Base-by-base conservation (phyloP, 2,888 invertebrate genomes). In the Himalopsyche kuldschensis region DNA sequence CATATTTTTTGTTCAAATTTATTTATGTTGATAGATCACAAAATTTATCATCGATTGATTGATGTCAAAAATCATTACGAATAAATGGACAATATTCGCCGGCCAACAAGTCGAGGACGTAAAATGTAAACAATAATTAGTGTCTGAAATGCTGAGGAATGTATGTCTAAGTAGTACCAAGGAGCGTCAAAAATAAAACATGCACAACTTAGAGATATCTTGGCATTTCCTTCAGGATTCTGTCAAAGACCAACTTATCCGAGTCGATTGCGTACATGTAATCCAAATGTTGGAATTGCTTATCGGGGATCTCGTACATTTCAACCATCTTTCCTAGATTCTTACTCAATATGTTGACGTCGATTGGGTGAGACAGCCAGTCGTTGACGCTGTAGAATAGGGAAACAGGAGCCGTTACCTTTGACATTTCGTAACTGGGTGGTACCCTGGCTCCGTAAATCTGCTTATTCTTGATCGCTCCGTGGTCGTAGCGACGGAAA, bases 351-450 rank as follows among this genome's bases (percentile, higher is more conserved):
- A 15, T 77, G 1, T 20, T 47, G 15, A 84, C 78, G 30, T 84
- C 84, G 15, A 20, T 78, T 24, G 82, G 82, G 17, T 81, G 47
- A n/a, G 82, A 48, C 31, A 84, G 75, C 89, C 88, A 89, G 85
- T 91, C 91, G 30, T 89, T 89, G 2, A 87, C 87, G 76, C 91
- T 89, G 78, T 89, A 90, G 82, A 89, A 90, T n/a, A 91, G 48
- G 1, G 89, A 87, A 4, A 90, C 87, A 0, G 91, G 90, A 0
- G 88, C 88, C 0, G 85, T 87, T 0, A 91, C 87, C 0, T 88
- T 87, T 20, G 82, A 87, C 35, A 91, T 85, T 81, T 90, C 87
- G 82, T 91, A 91, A 82, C 89, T 89, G 0, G 91, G 91, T 0
- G 91, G 90, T 0, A 32, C 78, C 0, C 15, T 41, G 3, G 24